A percentile compares a stretch with the other conserved stretches of the same genome.
phyloP scores from a whole-genome alignment of 2,797 vertebrate species.

The Sebastes glaucus region DNA sequence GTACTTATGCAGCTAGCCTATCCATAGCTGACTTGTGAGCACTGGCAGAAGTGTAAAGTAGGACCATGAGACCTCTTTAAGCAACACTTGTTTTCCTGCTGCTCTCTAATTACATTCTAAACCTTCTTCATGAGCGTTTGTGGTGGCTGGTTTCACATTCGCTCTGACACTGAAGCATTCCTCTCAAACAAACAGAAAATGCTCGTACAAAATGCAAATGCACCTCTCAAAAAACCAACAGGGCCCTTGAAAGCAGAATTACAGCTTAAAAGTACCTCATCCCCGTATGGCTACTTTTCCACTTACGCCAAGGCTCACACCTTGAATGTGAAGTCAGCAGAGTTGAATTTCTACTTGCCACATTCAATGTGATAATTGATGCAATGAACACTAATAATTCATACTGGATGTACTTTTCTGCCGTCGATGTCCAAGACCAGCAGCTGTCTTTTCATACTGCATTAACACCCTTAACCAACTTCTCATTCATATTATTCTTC shows the following conservation, averaged over 20 bases:
- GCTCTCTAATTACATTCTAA: conserved; percentile 39
- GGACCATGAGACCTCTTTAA: conserved; percentile 44
- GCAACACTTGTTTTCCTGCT: conserved; percentile 23
- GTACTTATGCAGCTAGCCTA: conserved; percentile 18
- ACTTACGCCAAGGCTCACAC: conserved; percentile 65
- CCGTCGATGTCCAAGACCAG: conserved; percentile 52
- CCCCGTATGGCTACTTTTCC: conserved; percentile 55
- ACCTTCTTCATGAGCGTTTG: conserved; percentile 17
- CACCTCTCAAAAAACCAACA: conserved; percentile 8
- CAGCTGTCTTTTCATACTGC: conserved; percentile 69
- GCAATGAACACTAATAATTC: conserved; percentile 51
- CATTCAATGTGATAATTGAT: conserved; percentile 56
- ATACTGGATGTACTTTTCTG: conserved; percentile 46
- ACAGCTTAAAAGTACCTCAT: conserved; percentile 22
- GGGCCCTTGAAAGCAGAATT: conserved; percentile 43
- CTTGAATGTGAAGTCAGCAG: conserved; percentile 51
- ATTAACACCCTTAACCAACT: conserved; percentile 65
- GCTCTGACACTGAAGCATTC: conserved; percentile 26
- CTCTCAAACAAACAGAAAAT: conserved; percentile 14
- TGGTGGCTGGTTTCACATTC: conserved; percentile 4
- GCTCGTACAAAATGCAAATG: conserved; percentile 31
- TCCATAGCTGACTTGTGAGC: conserved; percentile 54
- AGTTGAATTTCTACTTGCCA: conserved; percentile 31
- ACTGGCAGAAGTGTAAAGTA: conserved; percentile 63
- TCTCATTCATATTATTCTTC: conserved; percentile 36